Percentiles rank a stretch among this genome's conserved stretches.
These are phyloP conservation scores for Drosophila monieri DNA, from an alignment of 2,888 invertebrate species.

Conservation along the genomic window DNA sequence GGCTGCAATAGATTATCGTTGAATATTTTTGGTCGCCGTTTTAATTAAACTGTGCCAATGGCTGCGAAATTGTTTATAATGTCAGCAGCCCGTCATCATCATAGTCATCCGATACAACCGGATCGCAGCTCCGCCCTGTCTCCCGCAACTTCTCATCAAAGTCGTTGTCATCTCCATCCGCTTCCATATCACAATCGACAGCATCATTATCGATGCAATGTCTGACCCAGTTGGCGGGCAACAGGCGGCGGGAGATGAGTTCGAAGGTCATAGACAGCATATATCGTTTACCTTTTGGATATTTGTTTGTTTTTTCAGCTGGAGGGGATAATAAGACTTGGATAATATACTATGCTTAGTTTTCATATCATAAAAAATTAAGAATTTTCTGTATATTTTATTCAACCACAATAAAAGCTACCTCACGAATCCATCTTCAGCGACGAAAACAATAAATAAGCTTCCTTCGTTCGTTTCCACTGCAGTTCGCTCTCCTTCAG, in stretches of 20 bases:
- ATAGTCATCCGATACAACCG: constrained; percentile 26
- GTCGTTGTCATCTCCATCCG: constrained; percentile 9
- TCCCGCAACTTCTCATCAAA: constrained; percentile 4
- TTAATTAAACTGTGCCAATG: constrained; percentile 63
- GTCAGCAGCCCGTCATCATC: constrained; percentile 43
- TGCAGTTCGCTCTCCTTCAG: constrained; percentile 10
- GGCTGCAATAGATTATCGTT: constrained; percentile 57
- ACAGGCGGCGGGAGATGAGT: constrained; percentile 28
- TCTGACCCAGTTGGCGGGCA: constrained; percentile 46
- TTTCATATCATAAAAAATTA: too few species aligned
- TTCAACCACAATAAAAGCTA: not conserved
- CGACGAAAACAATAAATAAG: constrained; percentile 12
- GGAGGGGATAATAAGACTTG: not conserved
- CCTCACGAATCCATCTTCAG: constrained; percentile 18
- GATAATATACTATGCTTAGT: not conserved
- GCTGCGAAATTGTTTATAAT: constrained; percentile 59
- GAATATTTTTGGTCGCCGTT: constrained; percentile 52
- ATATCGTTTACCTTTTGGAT: not conserved
- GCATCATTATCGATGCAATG: constrained; percentile 39
- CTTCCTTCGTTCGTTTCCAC: constrained; percentile 10
- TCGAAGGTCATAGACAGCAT: constrained; percentile 17
- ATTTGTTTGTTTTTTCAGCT: not conserved
- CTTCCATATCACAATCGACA: constrained; percentile 5
- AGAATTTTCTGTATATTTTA: too few species aligned
- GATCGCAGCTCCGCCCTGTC: constrained; percentile 11